Percentiles rank a stretch among this genome's conserved stretches.
These are phyloP conservation scores for Opisthograptis luteolata DNA, from an alignment of 2,888 invertebrate species.

Conservation along the genomic window DNA sequence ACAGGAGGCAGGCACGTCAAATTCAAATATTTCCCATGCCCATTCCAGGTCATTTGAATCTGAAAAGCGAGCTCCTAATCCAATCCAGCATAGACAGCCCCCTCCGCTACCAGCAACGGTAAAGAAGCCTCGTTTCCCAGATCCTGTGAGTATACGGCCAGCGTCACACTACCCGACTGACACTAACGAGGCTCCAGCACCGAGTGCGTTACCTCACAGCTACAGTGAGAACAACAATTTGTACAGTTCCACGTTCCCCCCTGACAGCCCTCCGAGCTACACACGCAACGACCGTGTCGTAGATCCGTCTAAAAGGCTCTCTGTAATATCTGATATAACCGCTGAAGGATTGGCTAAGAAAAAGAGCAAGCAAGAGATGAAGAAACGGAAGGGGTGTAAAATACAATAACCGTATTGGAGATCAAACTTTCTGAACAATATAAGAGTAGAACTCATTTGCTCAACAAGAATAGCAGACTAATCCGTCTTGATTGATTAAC, in stretches of 20 bases:
- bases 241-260: conserved; percentile 68
- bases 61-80: conserved; percentile 46
- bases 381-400: conserved; percentile 76
- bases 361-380: conserved; percentile 71
- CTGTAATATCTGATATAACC: conserved; percentile 78
- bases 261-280: conserved; percentile 54
- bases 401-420: conserved; percentile 61
- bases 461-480: conserved; percentile 14
- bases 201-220: conserved; percentile 61
- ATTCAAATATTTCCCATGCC: conserved; percentile 54
- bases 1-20: conserved; percentile 57
- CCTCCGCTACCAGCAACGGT: conserved; percentile 69
- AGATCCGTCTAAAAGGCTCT: conserved; percentile 69
- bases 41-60: conserved; percentile 62
- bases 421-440: background rate
- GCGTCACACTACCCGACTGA: conserved; percentile 77
- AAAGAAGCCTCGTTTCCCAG: conserved; percentile 79
- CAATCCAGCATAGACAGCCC: conserved; percentile 69
- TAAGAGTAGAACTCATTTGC: conserved; percentile 10
- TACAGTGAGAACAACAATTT: conserved; percentile 76
- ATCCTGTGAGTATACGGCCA: conserved; percentile 76
- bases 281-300: conserved; percentile 44
- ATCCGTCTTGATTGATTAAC: conserved; percentile 29
- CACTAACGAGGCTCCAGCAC: conserved; percentile 45
- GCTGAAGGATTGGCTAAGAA: conserved; percentile 75